These are phyloP conservation scores for Dendrolimus houi DNA, from an alignment of 2,888 invertebrate species.

Conservation along the genomic window DNA sequence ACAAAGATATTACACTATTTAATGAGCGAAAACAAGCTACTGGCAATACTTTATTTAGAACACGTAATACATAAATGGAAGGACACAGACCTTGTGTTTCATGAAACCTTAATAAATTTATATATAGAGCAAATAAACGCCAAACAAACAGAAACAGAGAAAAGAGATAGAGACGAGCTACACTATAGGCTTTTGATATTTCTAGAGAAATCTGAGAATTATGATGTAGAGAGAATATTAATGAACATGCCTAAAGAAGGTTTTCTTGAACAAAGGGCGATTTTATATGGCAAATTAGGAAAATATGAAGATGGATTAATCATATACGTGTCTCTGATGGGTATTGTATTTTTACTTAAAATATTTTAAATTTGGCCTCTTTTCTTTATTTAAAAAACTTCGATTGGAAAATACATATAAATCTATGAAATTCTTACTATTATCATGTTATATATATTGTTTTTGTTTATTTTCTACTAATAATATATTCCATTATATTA, in stretches of 20 bases:
- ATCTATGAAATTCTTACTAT: too few relatives aligned
- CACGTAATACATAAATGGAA: neutral
- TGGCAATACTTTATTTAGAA: neutral
- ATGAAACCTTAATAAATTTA: neutral
- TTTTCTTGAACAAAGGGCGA: neutral
- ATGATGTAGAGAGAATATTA: neutral
- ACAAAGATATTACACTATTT: neutral
- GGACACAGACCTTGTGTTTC: neutral
- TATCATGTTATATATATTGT: too few relatives aligned
- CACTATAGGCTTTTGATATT: neutral
- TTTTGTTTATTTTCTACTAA: too few relatives aligned
- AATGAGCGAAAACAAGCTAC: neutral
- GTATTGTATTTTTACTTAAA: neutral
- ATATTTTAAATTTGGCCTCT: too few relatives aligned
- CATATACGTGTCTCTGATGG: neutral
- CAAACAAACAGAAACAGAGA: neutral
- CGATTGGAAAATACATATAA: too few relatives aligned
- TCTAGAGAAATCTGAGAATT: neutral
- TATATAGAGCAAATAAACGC: neutral
- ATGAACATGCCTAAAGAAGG: neutral
- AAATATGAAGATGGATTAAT: neutral
- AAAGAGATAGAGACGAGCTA: neutral
- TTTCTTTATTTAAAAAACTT: too few relatives aligned
- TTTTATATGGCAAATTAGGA: neutral
- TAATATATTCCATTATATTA: too few relatives aligned